Percentiles rank a stretch among this genome's conserved stretches.
These are phyloP conservation scores for Polyergus mexicanus DNA, from an alignment of 1,140 invertebrate genomes.

Conservation along the genomic window DNA sequence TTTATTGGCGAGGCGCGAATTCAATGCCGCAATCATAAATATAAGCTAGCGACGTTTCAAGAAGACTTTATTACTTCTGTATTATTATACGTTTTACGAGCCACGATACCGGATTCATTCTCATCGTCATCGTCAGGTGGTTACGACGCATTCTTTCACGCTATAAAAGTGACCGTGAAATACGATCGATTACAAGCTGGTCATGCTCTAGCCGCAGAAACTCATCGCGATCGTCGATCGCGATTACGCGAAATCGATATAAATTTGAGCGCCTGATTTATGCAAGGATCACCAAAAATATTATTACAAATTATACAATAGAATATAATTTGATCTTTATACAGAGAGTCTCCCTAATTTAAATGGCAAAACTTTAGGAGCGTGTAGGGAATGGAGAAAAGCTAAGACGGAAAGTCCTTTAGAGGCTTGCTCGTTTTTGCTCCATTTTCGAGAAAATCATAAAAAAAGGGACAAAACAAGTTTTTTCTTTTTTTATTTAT, in stretches of 20 bases:
- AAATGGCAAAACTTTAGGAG: too few species aligned
- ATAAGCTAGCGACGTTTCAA: constrained; percentile 59
- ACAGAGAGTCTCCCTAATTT: too few species aligned
- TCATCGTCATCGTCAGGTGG: constrained; percentile 60
- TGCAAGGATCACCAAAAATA: not conserved
- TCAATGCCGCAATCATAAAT: constrained; percentile 40
- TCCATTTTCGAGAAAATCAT: too few species aligned
- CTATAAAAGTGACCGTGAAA: constrained; percentile 71
- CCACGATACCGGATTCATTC: constrained; percentile 28
- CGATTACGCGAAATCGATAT: constrained; percentile 19
- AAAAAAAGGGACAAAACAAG: too few species aligned
- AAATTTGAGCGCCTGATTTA: not conserved
- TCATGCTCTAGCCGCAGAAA: constrained; percentile 49
- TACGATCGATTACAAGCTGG: constrained; percentile 74
- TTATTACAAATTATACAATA: not conserved
- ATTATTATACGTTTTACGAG: constrained; percentile 65
- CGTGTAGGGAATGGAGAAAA: too few species aligned
- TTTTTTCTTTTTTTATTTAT: too few species aligned
- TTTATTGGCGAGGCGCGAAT: not conserved
- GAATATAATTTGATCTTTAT: too few species aligned
- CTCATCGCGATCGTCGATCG: constrained; percentile 54
- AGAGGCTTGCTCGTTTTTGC: too few species aligned
- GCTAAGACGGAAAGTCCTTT: too few species aligned
- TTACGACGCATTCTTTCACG: constrained; percentile 51
- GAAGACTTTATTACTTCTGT: constrained; percentile 67